Evolutionary conservation across 2,888 invertebrate genomes (phyloP).

Genomic region (Agonopterix heracliana): DNA sequence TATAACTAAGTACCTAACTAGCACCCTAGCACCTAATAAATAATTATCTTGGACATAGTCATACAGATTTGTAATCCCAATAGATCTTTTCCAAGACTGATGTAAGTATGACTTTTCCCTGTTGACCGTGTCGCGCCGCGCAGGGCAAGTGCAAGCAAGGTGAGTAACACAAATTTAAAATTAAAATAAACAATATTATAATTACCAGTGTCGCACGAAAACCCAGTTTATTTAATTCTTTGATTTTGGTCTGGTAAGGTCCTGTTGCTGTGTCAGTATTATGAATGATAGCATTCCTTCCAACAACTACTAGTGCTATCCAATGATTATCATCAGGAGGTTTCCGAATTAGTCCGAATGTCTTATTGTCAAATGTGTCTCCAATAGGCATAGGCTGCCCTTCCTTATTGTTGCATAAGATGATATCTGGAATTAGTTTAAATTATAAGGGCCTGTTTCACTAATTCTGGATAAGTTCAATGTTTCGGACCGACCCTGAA

Average conservation of each 20-base stretch:
- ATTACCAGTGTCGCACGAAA: conserved; percentile 76
- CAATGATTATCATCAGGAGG: conserved; percentile 58
- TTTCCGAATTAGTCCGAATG: conserved; percentile 58
- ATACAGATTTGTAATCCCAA: too few relatives aligned
- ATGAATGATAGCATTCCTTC: conserved; percentile 77
- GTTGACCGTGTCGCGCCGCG: too few relatives aligned
- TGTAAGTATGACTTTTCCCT: background rate
- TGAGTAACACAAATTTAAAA: background rate
- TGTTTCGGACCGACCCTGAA: too few relatives aligned
- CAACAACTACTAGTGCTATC: conserved; percentile 76
- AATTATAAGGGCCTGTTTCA: too few relatives aligned
- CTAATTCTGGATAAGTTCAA: too few relatives aligned
- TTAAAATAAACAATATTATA: background rate
- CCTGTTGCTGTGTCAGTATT: conserved; percentile 73
- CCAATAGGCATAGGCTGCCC: conserved; percentile 67
- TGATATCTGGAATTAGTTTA: conserved; percentile 63
- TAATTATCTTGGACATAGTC: background rate
- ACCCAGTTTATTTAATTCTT: conserved; percentile 78
- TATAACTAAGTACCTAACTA: too few relatives aligned
- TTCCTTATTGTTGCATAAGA: conserved; percentile 74
- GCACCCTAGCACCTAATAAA: too few relatives aligned
- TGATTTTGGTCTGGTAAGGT: conserved; percentile 75
- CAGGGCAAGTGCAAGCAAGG: too few relatives aligned
- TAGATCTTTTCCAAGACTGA: background rate
- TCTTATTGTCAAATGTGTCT: conserved; percentile 57